Percentiles rank a stretch among this genome's conserved stretches.
phyloP scores from a whole-genome alignment of 2,113 vertebrate species.

The Morone saxatilis region DNA sequence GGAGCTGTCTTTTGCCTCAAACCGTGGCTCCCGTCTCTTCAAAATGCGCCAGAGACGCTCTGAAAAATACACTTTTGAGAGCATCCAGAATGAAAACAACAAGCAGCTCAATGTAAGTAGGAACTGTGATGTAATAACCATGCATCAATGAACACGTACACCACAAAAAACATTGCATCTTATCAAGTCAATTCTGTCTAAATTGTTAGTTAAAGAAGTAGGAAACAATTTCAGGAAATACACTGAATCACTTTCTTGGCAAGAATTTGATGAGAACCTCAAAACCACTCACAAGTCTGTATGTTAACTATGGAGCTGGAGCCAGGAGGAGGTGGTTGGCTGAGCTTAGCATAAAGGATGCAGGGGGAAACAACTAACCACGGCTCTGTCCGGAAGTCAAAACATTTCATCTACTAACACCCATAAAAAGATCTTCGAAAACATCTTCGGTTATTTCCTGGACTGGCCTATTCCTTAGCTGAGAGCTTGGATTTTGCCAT shows the following conservation, averaged over 20 bases:
- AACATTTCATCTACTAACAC: no score
- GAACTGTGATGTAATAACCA: background rate
- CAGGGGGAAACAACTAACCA: background rate
- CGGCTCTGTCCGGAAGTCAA: background rate
- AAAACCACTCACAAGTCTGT: background rate
- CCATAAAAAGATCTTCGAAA: background rate
- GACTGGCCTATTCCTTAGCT: background rate
- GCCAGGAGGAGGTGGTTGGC: background rate
- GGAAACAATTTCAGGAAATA: background rate
- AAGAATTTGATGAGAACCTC: no score
- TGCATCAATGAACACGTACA: background rate
- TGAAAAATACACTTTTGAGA: constrained; percentile 97
- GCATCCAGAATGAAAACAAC: constrained; percentile 87
- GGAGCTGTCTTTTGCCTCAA: constrained; percentile 91
- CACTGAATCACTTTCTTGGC: no score
- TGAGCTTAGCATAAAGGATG: constrained; percentile 16
- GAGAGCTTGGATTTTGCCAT: no score
- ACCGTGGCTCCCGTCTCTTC: constrained; percentile 95
- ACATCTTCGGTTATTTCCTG: background rate
- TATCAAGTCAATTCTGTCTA: background rate
- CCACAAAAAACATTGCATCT: background rate
- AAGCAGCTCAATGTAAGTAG: constrained; percentile 88
- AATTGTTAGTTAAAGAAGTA: background rate
- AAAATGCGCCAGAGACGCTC: constrained; percentile 95
- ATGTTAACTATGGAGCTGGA: background rate